Percentiles rank a stretch among this genome's conserved stretches.
phyloP scores from a whole-genome alignment of 2,797 vertebrate genomes.

The Natrix natrix region DNA sequence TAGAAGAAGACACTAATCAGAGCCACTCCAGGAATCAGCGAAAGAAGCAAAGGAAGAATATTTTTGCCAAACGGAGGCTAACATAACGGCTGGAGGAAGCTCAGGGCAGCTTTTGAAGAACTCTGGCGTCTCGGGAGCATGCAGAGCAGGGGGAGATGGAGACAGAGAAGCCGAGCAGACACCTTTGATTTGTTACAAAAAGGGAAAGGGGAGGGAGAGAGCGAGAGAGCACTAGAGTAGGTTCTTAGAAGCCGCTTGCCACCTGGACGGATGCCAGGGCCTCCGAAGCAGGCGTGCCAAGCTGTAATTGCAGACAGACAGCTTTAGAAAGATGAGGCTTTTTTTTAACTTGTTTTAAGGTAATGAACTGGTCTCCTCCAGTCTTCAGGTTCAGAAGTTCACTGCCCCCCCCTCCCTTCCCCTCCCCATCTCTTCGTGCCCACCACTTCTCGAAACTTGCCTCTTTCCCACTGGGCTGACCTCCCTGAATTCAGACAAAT shows the following conservation, averaged over 20 bases:
- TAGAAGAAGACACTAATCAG: background rate
- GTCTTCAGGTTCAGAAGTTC: slow-evolving; percentile 74
- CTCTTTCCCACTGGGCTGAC: background rate
- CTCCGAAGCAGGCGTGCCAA: slow-evolving; percentile 75
- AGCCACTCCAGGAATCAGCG: background rate
- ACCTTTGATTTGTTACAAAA: slow-evolving; percentile 29
- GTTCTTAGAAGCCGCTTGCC: slow-evolving; percentile 63
- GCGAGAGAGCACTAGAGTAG: slow-evolving; percentile 55
- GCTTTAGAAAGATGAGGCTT: slow-evolving; percentile 84
- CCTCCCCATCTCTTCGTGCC: background rate
- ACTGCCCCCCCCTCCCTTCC: background rate
- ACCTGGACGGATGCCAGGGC: slow-evolving; percentile 72
- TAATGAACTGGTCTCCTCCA: slow-evolving; percentile 69
- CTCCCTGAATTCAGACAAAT: background rate
- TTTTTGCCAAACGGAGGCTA: background rate
- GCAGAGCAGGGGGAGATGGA: background rate
- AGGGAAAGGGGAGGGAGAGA: background rate
- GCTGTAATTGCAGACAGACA: slow-evolving; percentile 85
- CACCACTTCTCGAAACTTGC: background rate
- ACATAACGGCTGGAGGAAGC: background rate
- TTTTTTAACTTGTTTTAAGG: slow-evolving; percentile 78
- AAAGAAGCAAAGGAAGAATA: slow-evolving; percentile 6
- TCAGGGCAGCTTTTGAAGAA: background rate
- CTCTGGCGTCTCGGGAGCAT: fast-evolving
- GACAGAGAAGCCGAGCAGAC: background rate